A percentile compares a stretch with the other conserved stretches of the same genome.
Evolutionary conservation across 2,888 invertebrate species (phyloP).

Genomic region (Teinopalpus imperialis): DNA sequence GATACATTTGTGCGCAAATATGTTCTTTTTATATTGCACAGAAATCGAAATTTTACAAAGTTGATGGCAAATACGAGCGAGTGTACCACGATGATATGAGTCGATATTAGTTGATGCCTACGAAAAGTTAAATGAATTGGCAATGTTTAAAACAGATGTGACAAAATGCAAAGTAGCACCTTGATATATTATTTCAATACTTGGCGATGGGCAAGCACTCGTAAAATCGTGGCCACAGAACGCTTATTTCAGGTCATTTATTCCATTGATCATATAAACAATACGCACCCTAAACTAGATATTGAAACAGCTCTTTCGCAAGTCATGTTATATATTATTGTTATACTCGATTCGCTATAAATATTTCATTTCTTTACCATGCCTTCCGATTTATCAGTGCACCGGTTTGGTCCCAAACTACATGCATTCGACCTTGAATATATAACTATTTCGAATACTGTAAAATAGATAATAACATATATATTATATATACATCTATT

Average conservation of each 20-base stretch:
- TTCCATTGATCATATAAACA: constrained; percentile 34
- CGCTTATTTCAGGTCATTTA: constrained; percentile 34
- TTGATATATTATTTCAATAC: background rate
- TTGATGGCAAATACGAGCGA: background rate
- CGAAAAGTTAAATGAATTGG: background rate
- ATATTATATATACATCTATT: constrained; percentile 51
- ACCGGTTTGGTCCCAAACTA: constrained; percentile 75
- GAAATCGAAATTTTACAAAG: constrained; percentile 9
- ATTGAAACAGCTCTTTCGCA: constrained; percentile 56
- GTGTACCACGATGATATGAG: constrained; percentile 10
- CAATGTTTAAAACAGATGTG: background rate
- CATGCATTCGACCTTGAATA: constrained; percentile 33
- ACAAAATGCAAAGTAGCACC: constrained; percentile 11
- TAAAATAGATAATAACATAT: constrained; percentile 45
- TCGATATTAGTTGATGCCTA: background rate
- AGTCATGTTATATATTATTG: constrained; percentile 36
- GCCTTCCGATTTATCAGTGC: constrained; percentile 55
- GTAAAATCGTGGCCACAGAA: constrained; percentile 22
- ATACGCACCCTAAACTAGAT: constrained; percentile 47
- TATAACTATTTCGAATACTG: constrained; percentile 35
- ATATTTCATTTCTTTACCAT: constrained; percentile 50
- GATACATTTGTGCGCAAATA: constrained; percentile 63
- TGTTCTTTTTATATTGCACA: constrained; percentile 28
- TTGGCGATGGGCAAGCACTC: constrained; percentile 2
- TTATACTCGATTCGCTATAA: constrained; percentile 42